Conservation (phyloP, 2,888 invertebrate species). For the Gymnosoma rotundatum region DNA sequence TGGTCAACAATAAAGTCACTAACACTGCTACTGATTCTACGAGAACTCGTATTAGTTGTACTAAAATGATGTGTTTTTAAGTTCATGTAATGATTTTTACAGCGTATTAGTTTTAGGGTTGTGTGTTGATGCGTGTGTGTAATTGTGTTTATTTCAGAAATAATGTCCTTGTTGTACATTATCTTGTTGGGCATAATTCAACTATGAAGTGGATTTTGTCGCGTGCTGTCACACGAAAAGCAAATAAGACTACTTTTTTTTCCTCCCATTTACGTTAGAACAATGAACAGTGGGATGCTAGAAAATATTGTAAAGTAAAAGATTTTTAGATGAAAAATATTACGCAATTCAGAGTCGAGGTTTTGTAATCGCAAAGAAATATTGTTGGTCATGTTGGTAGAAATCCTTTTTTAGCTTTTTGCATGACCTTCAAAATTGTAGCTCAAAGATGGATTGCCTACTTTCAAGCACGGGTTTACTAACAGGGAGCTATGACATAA, state of each 20-base stretch:
- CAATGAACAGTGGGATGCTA: slow-evolving; percentile 35
- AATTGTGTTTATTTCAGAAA: slow-evolving; percentile 31
- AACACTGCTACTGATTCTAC: neutral
- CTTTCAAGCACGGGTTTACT: too few species aligned
- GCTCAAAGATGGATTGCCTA: too few species aligned
- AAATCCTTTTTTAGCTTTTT: too few species aligned
- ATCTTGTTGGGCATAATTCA: slow-evolving; percentile 69
- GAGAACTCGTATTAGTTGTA: slow-evolving; percentile 11
- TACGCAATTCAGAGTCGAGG: too few species aligned
- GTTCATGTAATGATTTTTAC: slow-evolving; percentile 61
- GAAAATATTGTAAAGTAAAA: neutral
- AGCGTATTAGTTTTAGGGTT: slow-evolving; percentile 50
- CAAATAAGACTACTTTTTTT: slow-evolving; percentile 36
- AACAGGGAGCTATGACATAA: too few species aligned
- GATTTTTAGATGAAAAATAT: too few species aligned
- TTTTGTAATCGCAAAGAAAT: too few species aligned
- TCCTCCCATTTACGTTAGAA: slow-evolving; percentile 18
- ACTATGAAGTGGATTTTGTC: slow-evolving; percentile 70
- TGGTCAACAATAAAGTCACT: slow-evolving; percentile 59
- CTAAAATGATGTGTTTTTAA: slow-evolving; percentile 63
- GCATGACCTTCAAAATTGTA: too few species aligned
- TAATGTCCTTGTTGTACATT: slow-evolving; percentile 64
- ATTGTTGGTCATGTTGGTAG: too few species aligned
- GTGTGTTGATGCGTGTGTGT: slow-evolving; percentile 49
- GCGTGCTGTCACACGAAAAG: slow-evolving; percentile 62